These are phyloP conservation scores for Tridacna crocea DNA, from an alignment of 2,888 invertebrate genomes.

Conservation along the genomic window DNA sequence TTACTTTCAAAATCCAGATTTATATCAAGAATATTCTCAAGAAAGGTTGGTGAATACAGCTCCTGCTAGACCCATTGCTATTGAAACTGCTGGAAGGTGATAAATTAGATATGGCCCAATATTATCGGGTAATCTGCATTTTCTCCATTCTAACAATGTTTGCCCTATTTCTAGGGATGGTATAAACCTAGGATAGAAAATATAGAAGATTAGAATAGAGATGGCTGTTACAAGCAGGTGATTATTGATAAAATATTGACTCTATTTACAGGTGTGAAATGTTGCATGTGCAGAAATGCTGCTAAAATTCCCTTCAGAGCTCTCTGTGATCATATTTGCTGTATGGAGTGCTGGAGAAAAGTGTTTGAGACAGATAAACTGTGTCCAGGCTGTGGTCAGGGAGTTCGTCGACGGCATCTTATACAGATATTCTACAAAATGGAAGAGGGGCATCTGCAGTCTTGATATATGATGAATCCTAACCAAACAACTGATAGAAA, in stretches of 20 bases:
- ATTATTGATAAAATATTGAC: no score
- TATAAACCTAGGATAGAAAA: no score
- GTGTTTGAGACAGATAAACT: slow-evolving; percentile 72
- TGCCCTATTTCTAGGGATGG: background rate
- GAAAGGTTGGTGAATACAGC: no score
- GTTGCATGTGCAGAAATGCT: slow-evolving; percentile 69
- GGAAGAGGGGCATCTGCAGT: background rate
- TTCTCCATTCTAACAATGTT: slow-evolving; percentile 16
- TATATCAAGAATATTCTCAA: no score
- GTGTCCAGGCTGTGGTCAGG: slow-evolving; percentile 72
- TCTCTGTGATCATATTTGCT: slow-evolving; percentile 78
- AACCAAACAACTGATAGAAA: background rate
- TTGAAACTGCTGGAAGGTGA: no score
- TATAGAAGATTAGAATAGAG: no score
- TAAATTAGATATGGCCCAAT: no score
- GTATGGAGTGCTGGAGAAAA: slow-evolving; percentile 79
- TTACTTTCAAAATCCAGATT: no score
- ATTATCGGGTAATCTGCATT: background rate
- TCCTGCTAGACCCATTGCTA: no score
- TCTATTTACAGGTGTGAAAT: slow-evolving; percentile 65
- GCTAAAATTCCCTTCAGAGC: slow-evolving; percentile 74
- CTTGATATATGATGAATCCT: slow-evolving; percentile 1
- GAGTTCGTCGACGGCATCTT: slow-evolving; percentile 72
- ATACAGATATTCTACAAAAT: slow-evolving; percentile 19
- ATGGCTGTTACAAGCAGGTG: no score